A percentile compares a stretch with the other conserved stretches of the same genome.
These are phyloP conservation scores for Chionomys nivalis DNA, from an alignment of 2,113 vertebrate species.

Conservation along the genomic window DNA sequence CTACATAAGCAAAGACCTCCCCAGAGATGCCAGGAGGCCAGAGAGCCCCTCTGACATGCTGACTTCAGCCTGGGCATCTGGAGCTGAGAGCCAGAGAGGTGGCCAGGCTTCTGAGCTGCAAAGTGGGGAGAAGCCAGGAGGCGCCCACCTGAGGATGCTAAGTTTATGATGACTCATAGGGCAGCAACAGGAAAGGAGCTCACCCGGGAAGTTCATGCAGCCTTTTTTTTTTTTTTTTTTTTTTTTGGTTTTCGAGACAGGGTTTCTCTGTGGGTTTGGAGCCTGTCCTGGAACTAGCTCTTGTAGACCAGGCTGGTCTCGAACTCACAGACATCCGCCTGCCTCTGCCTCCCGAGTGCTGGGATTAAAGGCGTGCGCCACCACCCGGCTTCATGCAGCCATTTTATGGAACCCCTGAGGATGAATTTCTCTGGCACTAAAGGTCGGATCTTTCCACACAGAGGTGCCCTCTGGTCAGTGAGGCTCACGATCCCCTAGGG, in stretches of 20 bases:
- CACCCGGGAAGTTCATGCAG: background rate
- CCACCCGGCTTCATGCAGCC: too few relatives aligned
- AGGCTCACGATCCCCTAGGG: background rate
- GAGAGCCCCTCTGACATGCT: fast-evolving
- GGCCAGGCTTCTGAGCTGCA: background rate
- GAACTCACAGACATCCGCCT: too few relatives aligned
- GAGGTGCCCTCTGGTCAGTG: background rate
- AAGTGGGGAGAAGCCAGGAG: background rate
- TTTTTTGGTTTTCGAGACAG: too few relatives aligned
- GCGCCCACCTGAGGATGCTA: background rate
- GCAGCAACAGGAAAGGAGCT: background rate
- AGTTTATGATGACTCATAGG: background rate
- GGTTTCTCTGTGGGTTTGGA: too few relatives aligned
- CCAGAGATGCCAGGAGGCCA: background rate
- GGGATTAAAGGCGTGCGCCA: too few relatives aligned
- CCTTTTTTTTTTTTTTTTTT: too few relatives aligned
- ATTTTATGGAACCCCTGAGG: background rate
- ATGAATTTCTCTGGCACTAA: background rate
- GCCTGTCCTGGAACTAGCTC: too few relatives aligned
- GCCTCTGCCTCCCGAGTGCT: too few relatives aligned
- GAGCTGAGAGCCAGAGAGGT: background rate
- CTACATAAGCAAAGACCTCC: background rate
- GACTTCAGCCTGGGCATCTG: background rate
- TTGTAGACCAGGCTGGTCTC: too few relatives aligned
- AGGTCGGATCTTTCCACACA: background rate